These are phyloP conservation scores for Dastarcus helophoroides DNA, from an alignment of 2,888 invertebrate species.

Conservation along the genomic window DNA sequence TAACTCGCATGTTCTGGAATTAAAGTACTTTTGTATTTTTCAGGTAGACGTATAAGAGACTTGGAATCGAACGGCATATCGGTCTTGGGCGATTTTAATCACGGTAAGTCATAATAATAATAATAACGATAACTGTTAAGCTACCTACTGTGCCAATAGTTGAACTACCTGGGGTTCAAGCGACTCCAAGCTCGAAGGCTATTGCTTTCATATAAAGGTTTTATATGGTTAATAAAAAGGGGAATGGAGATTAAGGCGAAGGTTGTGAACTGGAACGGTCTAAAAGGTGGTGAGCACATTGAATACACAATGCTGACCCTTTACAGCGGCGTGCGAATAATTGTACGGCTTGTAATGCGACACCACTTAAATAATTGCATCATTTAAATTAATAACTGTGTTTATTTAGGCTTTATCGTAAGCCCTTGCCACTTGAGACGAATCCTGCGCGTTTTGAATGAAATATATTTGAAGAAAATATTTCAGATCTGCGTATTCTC, in stretches of 20 bases:
- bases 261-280: constrained; percentile 33
- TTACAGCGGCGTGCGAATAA: constrained; percentile 3
- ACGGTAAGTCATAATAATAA: constrained; percentile 34
- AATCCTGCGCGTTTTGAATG: no score
- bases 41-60: constrained; percentile 35
- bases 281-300: constrained; percentile 29
- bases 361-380: no score
- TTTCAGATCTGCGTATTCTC: no score
- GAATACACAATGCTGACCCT: constrained; percentile 34
- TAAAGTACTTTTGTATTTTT: constrained; percentile 17
- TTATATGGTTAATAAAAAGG: constrained; percentile 36
- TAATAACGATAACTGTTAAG: no score
- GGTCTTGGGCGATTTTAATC: constrained; percentile 36
- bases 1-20: no score
- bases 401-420: constrained; percentile 7
- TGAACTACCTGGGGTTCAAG: no score
- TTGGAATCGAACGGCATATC: constrained; percentile 36
- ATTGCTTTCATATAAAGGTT: constrained; percentile 29
- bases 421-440: no score
- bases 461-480: no score
- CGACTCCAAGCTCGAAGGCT: no score
- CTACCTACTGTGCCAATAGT: no score
- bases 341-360: no score
- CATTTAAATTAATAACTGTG: no score
- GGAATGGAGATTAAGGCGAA: constrained; percentile 35